These are phyloP conservation scores for Lysiphlebus fabarum DNA, from an alignment of 1,140 invertebrate species.

Conservation along the genomic window DNA sequence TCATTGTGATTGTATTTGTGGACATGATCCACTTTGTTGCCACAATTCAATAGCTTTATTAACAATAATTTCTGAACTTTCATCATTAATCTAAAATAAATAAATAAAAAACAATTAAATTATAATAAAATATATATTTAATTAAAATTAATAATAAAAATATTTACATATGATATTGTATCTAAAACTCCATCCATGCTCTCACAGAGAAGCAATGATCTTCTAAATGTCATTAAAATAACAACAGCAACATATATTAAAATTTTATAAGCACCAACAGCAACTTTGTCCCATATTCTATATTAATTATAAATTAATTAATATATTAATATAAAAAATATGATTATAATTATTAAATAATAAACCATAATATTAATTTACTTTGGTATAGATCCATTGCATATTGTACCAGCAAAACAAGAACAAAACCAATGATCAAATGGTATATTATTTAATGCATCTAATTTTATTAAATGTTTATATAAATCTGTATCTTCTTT, in stretches of 20 bases:
- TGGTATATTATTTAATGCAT: constrained; percentile 60
- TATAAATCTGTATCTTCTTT: constrained; percentile 69
- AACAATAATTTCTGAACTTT: constrained; percentile 71
- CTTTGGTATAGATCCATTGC: constrained; percentile 74
- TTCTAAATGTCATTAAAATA: constrained; percentile 66
- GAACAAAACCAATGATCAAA: constrained; percentile 73
- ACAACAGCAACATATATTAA: constrained; percentile 75
- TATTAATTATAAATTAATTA: constrained; percentile 14
- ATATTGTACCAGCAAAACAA: constrained; percentile 76
- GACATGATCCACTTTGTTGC: constrained; percentile 61
- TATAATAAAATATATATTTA: constrained; percentile 1
- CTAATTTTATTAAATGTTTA: constrained; percentile 60
- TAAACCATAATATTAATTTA: constrained; percentile 43
- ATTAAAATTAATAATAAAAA: neutral
- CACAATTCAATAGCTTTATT: constrained; percentile 77
- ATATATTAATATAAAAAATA: constrained; percentile 6
- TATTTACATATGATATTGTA: constrained; percentile 61
- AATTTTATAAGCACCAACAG: constrained; percentile 78
- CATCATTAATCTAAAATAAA: constrained; percentile 66
- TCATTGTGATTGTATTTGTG: constrained; percentile 18
- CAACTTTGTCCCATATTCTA: constrained; percentile 86
- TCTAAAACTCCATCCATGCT: constrained; percentile 61
- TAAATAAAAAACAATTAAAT: constrained; percentile 25
- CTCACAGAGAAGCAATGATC: constrained; percentile 63
- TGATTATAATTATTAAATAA: neutral